Evolutionary conservation across 2,888 invertebrate genomes (phyloP).

Genomic region (Craniophora ligustri): DNA sequence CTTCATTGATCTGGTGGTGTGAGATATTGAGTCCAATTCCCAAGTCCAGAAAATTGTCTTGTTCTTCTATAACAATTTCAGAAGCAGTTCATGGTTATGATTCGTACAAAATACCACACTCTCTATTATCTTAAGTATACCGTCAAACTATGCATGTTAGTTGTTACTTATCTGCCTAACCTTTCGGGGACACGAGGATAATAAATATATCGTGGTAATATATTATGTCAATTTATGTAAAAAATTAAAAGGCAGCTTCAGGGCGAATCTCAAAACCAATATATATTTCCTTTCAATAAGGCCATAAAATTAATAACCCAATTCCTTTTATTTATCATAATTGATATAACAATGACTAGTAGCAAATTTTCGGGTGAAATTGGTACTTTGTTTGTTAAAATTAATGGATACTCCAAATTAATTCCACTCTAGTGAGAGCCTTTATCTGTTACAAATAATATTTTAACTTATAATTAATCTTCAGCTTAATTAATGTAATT

Average conservation of each 20-base stretch:
- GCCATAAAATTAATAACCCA: conserved; percentile 47
- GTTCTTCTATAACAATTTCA: too few relatives aligned
- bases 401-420: conserved; percentile 71
- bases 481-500: conserved; percentile 38
- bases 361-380: conserved; percentile 62
- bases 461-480: conserved; percentile 60
- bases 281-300: conserved; percentile 44
- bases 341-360: conserved; percentile 51
- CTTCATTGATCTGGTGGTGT: too few relatives aligned
- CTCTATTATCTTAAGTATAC: too few relatives aligned
- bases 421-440: conserved; percentile 60
- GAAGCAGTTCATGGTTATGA: too few relatives aligned
- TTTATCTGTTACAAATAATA: conserved; percentile 59
- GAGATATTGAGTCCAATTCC: too few relatives aligned
- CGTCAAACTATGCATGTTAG: too few relatives aligned
- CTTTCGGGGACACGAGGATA: too few relatives aligned
- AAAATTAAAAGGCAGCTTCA: background rate
- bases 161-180: too few relatives aligned
- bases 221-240: conserved; percentile 4
- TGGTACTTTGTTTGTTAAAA: conserved; percentile 66
- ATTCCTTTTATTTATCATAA: conserved; percentile 52
- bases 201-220: too few relatives aligned
- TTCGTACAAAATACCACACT: too few relatives aligned
- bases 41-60: too few relatives aligned
- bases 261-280: conserved; percentile 27